phyloP scores from a whole-genome alignment of 2,113 vertebrate species.

The Prietella phreatophila region DNA sequence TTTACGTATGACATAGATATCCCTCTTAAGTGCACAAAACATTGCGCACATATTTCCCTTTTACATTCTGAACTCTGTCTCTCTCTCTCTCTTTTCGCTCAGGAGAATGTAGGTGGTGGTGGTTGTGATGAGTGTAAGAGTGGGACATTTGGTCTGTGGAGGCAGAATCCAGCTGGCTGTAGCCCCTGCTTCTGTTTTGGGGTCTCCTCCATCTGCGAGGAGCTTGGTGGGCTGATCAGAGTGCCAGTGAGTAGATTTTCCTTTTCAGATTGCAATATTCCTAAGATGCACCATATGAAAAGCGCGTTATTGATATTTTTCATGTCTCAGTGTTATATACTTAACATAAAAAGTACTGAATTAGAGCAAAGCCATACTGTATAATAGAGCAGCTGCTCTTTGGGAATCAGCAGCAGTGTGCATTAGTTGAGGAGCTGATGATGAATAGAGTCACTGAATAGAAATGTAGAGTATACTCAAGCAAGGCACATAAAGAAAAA shows the following conservation, averaged over 20 bases:
- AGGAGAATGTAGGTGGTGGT: slow-evolving; percentile 84
- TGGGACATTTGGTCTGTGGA: slow-evolving; percentile 78
- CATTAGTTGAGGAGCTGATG: background rate
- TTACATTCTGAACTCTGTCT: background rate
- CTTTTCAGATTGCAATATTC: background rate
- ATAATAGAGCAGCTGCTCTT: background rate
- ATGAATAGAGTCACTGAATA: background rate
- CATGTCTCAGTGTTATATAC: background rate
- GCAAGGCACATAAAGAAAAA: background rate
- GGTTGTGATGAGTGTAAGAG: slow-evolving; percentile 81
- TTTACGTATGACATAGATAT: background rate
- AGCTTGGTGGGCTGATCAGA: slow-evolving; percentile 76
- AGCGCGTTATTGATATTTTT: background rate
- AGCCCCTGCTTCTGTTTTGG: slow-evolving; percentile 88
- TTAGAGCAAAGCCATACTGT: background rate
- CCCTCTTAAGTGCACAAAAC: background rate
- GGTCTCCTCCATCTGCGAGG: slow-evolving; percentile 76
- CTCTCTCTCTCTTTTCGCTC: background rate
- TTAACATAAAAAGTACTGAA: background rate
- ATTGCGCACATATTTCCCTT: background rate
- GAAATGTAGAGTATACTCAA: background rate
- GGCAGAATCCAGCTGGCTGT: slow-evolving; percentile 75
- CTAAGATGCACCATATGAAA: background rate
- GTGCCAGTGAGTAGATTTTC: slow-evolving; percentile 71
- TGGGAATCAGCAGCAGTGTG: background rate